A percentile compares a stretch with the other conserved stretches of the same genome.
Evolutionary conservation across 2,797 vertebrate genomes (phyloP).

Genomic region (Pampus argenteus): DNA sequence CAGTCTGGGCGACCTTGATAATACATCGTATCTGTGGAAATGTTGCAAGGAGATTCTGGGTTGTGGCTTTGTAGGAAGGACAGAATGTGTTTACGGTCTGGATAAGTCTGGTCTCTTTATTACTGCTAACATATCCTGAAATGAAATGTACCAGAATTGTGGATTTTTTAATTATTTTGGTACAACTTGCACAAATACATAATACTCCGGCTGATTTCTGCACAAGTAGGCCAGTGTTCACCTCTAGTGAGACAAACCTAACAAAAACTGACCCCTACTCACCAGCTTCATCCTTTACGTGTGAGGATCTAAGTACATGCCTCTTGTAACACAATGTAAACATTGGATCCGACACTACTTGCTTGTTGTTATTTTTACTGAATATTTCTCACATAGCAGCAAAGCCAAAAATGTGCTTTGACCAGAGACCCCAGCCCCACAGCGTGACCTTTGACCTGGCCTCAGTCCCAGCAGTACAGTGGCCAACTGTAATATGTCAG

Average conservation of each 20-base stretch:
- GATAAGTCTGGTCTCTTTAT: too few relatives aligned
- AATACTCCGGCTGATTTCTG: too few relatives aligned
- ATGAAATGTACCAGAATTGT: too few relatives aligned
- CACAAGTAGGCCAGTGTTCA: too few relatives aligned
- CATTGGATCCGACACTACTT: background rate
- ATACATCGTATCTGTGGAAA: background rate
- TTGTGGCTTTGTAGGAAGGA: slow-evolving; percentile 10
- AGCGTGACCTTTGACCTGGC: slow-evolving; percentile 13
- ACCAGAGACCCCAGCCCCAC: background rate
- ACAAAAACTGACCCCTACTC: too few relatives aligned
- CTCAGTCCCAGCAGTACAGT: background rate
- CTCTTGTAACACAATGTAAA: background rate
- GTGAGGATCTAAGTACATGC: background rate
- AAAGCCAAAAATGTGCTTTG: background rate
- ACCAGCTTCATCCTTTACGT: too few relatives aligned
- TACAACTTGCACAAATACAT: too few relatives aligned
- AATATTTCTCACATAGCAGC: slow-evolving; percentile 1
- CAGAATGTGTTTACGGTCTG: slow-evolving; percentile 7
- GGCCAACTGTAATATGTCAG: slow-evolving; percentile 15
- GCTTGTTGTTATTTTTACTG: background rate
- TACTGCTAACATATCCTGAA: too few relatives aligned
- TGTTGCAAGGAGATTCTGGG: background rate
- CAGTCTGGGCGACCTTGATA: background rate
- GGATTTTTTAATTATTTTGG: too few relatives aligned
- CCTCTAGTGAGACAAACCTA: too few relatives aligned